phyloP scores from a whole-genome alignment of 2,888 invertebrate species.

The Nysson spinosus region DNA sequence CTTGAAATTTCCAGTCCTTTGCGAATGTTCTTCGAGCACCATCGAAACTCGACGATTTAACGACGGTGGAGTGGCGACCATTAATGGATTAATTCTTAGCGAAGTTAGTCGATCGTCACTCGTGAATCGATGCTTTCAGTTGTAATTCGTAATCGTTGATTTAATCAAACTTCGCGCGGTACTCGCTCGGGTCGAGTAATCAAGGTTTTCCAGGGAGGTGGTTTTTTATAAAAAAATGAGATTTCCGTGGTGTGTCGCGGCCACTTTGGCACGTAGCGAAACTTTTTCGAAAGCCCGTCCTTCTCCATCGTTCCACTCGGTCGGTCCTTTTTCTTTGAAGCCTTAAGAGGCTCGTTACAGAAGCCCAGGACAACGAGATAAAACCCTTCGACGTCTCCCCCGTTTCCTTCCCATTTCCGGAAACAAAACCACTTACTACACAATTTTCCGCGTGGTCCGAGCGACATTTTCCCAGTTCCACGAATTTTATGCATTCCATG shows the following conservation, averaged over 20 bases:
- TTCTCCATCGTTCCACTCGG: constrained; percentile 1
- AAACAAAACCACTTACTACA: constrained; percentile 27
- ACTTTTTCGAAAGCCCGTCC: constrained; percentile 30
- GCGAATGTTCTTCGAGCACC: constrained; percentile 21
- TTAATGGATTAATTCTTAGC: too few relatives aligned
- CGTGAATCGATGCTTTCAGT: too few relatives aligned
- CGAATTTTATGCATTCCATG: too few relatives aligned
- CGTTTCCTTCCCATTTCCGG: not conserved
- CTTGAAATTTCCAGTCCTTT: constrained; percentile 4
- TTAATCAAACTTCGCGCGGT: too few relatives aligned
- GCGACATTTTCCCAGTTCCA: too few relatives aligned
- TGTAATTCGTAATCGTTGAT: too few relatives aligned
- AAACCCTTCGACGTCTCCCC: constrained; percentile 15
- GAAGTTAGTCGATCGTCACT: too few relatives aligned
- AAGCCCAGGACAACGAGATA: constrained; percentile 27
- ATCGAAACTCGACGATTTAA: constrained; percentile 52
- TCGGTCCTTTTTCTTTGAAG: not conserved
- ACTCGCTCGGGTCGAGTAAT: too few relatives aligned
- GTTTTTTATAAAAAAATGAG: too few relatives aligned
- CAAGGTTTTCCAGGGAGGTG: constrained; percentile 45
- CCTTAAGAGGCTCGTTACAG: constrained; percentile 50
- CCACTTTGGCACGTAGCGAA: constrained; percentile 54
- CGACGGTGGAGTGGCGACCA: too few relatives aligned
- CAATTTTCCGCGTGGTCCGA: constrained; percentile 14
- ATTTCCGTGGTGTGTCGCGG: constrained; percentile 12